Evolutionary conservation across 2,888 invertebrate species (phyloP), one percentile per base, ranked within the genome.

Genomic region (Mellilla xanthometata): DNA sequence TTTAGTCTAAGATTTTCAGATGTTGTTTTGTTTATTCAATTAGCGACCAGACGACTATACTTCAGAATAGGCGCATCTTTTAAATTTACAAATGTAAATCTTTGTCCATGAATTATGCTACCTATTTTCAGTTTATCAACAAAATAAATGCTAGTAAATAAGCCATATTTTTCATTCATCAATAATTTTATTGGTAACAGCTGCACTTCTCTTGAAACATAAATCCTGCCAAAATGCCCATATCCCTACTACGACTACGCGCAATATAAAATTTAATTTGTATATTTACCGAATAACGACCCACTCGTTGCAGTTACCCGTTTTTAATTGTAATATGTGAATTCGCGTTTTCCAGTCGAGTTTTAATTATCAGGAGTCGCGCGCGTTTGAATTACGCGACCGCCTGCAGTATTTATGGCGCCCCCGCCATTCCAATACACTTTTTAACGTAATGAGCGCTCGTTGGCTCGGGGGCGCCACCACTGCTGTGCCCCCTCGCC

Each of bases 351-450:
- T 80, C 77, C 82, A 73, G 81, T 76, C 81, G 90, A 90, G 89
- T 90, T 90, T 90, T 90, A 90, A 90, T 90, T 90, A 90, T 86
- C 84, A 77, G 77, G 75, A 83, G 85, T 87, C 86, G 84, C 81
- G 85, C 74, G 73, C 73, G 79, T 72, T 68, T 89, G 89, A 89
- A 75, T 81, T 87, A 89, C 87, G 86, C 90, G 91, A 91, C 91
- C 91, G 86, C 90, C 79, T 77, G 78, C 82, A 69, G 78, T 88
- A 91, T 90, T 90, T 90, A 90, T 90, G 82, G 77, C 80, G 65
- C 72, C 72, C 76, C 72, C 73, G 68, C 81, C 81, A 76, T 85
- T 81, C 83, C 87, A 81, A 89, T 89, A 89, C 77, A 87, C 85
- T 89, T 89, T 89, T 88, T 87, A 87, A 86, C 84, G 85, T 88